Percentiles rank a stretch among this genome's conserved stretches.
These are phyloP conservation scores for Epistrophella euchroma DNA, from an alignment of 2,888 invertebrate species.

Conservation along the genomic window DNA sequence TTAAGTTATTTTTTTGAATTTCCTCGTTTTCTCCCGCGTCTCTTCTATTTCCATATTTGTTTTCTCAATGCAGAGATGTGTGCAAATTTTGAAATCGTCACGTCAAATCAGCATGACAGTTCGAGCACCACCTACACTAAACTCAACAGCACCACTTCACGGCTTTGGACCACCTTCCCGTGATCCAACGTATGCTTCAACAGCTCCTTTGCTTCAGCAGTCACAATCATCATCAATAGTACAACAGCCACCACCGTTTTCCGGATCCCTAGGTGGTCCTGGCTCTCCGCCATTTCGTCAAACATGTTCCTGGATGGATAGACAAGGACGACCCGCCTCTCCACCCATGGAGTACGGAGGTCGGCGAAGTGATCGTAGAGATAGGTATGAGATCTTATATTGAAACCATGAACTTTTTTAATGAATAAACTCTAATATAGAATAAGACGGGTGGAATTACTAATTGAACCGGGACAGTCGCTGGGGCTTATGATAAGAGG, in stretches of 20 bases:
- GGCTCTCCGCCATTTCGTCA: constrained; percentile 86
- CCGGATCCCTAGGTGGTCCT: constrained; percentile 82
- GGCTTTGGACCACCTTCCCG: constrained; percentile 84
- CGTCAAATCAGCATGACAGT: constrained; percentile 95
- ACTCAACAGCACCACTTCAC: constrained; percentile 88
- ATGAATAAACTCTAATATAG: constrained; percentile 78
- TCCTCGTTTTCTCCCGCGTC: constrained; percentile 82
- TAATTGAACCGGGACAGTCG: constrained; percentile 95
- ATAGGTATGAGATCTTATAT: constrained; percentile 79
- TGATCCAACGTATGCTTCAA: constrained; percentile 83
- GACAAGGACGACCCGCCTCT: constrained; percentile 94
- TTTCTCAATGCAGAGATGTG: constrained; percentile 84
- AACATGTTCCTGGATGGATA: constrained; percentile 97
- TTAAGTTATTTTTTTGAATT: constrained; percentile 48
- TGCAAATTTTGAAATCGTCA: constrained; percentile 95
- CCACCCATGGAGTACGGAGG: constrained; percentile 88
- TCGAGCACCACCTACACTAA: constrained; percentile 88
- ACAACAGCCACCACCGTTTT: constrained; percentile 77
- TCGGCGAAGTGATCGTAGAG: constrained; percentile 82
- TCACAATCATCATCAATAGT: constrained; percentile 77
- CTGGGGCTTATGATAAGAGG: constrained; percentile 97
- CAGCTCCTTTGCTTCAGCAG: constrained; percentile 82
- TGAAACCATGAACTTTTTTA: not conserved
- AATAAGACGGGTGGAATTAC: constrained; percentile 90
- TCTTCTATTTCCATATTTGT: constrained; percentile 84